These are phyloP conservation scores for Microcebus griseorufus DNA, from an alignment of 2,113 vertebrate genomes.

Conservation along the genomic window DNA sequence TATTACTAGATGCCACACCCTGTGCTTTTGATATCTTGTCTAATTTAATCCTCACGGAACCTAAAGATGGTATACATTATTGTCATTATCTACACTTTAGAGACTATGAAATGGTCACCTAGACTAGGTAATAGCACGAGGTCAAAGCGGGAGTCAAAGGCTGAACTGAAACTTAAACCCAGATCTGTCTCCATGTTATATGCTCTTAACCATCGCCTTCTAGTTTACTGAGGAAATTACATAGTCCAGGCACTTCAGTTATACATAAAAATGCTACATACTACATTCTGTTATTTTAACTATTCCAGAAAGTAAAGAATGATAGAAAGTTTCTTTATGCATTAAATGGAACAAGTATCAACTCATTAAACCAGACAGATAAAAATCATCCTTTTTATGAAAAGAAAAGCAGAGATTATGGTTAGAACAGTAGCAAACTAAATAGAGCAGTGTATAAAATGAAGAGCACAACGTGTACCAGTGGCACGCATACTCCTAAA, in stretches of 20 bases:
- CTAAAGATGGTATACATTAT: too few species aligned
- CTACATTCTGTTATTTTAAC: background rate
- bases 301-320: background rate
- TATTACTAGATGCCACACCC: background rate
- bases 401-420: background rate
- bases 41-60: background rate
- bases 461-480: background rate
- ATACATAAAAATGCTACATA: background rate
- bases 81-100: background rate
- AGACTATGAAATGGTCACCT: background rate
- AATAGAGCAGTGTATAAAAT: background rate
- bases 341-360: background rate
- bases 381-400: background rate
- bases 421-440: background rate
- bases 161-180: background rate
- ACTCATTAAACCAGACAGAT: background rate
- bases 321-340: background rate
- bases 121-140: background rate
- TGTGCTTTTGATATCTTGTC: background rate
- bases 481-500: accelerated
- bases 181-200: background rate
- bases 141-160: background rate
- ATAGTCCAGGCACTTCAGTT: background rate
- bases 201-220: background rate
- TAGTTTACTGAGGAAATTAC: background rate